Base-by-base conservation (phyloP, 1,140 invertebrate species). In the Rhagoletis pomonella region DNA sequence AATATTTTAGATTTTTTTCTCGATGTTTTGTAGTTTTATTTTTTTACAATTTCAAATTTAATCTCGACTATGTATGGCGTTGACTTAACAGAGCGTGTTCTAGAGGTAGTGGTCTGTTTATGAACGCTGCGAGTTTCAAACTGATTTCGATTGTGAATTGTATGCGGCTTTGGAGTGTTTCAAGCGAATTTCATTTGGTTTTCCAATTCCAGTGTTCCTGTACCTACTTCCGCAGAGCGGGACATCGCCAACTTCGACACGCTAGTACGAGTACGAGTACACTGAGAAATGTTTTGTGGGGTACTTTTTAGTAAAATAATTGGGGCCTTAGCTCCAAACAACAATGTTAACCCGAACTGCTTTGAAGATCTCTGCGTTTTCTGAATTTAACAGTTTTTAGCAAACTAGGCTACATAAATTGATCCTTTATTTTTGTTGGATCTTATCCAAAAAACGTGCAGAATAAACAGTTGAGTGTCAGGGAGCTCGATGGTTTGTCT, bases 161-260 rank as follows among this genome's bases (percentile, higher is more conserved):
- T 81, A 3, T 29, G 44, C 47, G n/a, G n/a, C n/a, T 81, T 81
- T 47, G 67, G 39, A 14, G 44, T 47, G 67, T n/a, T 73, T 44
- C 67, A 73, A 73, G 67, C 42, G 67, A 73, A 73, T 73, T 73
- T 39, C 67, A 47, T n/a, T 73, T 17, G 67, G 39, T 47, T 73
- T 47, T 12, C 67, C 3, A n/a, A 3, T 62, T 14, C 2, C 60
- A 62, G 17, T 62, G 60, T 62, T 62, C 4, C 14, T 44, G 67
- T 73, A 14, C 39, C 39, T 29, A 67, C 42, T 47, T 73, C 42
- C 67, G 4, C 12, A 39, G 39, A 67, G 19, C 29, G 9, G 6
- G 29, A 39, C 19, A 10, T 39, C 5, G 19, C 64, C 7, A 39
- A 12, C 39, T 3, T 0, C 42, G 6, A 42, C 44, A 14, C 42